These are phyloP conservation scores for Amphimallon solstitiale DNA, from an alignment of 2,888 invertebrate genomes.

Conservation along the genomic window DNA sequence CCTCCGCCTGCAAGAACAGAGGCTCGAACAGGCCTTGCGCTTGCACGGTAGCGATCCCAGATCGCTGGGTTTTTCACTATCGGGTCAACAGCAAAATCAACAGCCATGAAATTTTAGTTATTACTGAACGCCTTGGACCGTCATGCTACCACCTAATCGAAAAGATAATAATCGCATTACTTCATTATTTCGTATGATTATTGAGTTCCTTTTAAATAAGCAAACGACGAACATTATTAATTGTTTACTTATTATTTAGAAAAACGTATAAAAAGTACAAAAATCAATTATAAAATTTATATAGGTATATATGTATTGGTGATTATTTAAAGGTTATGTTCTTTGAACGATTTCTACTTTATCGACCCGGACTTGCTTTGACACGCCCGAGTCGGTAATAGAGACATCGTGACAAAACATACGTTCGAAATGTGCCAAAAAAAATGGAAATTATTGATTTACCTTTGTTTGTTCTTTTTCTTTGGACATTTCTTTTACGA, in stretches of 20 bases:
- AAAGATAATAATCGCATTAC: background rate
- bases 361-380: background rate
- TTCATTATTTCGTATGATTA: background rate
- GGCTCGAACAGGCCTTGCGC: conserved; percentile 83
- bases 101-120: conserved; percentile 84
- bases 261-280: background rate
- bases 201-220: background rate
- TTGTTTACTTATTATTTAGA: no score
- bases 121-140: conserved; percentile 70
- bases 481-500: background rate
- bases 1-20: conserved; percentile 76
- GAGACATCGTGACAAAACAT: background rate
- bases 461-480: no score
- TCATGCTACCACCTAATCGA: background rate
- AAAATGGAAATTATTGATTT: conserved; percentile 4
- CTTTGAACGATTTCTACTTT: conserved; percentile 14
- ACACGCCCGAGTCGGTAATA: conserved; percentile 11
- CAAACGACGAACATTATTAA: no score
- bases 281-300: background rate
- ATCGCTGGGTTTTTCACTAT: conserved; percentile 79
- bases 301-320: background rate
- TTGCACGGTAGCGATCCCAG: conserved; percentile 82
- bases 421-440: conserved; percentile 48
- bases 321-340: background rate
- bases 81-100: conserved; percentile 64